A percentile compares a stretch with the other conserved stretches of the same genome.
Evolutionary conservation across 2,113 vertebrate genomes (phyloP).

Genomic region (Semicossyphus pulcher): DNA sequence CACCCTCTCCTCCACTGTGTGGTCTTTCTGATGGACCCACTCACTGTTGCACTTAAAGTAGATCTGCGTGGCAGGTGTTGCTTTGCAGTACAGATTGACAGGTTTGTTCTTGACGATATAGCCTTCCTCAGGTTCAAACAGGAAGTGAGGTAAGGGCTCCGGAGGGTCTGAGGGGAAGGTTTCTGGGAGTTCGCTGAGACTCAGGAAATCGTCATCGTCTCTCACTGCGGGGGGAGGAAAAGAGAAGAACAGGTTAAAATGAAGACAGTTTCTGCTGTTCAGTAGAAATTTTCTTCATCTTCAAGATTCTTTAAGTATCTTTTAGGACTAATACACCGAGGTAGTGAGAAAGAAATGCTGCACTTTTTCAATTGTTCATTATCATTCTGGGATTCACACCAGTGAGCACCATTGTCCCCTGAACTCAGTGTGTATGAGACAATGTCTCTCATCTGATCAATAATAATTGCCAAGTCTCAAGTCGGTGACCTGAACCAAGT

Average conservation of each 20-base stretch:
- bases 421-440: constrained; percentile 10
- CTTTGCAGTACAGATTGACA: constrained; percentile 95
- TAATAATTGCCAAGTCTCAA: constrained; percentile 33
- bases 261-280: not conserved
- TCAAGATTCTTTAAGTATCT: too few species aligned
- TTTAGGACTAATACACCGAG: not conserved
- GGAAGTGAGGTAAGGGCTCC: constrained; percentile 95
- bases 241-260: not conserved
- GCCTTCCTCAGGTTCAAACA: constrained; percentile 94
- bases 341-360: constrained; percentile 1
- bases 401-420: constrained; percentile 8
- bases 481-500: constrained; percentile 13
- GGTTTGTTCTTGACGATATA: constrained; percentile 97
- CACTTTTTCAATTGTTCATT: constrained; percentile 18
- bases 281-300: not conserved
- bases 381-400: constrained; percentile 30
- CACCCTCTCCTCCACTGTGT: constrained; percentile 92
- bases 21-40: constrained; percentile 98
- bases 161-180: constrained; percentile 96
- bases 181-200: constrained; percentile 95
- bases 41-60: constrained; percentile 99
- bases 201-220: constrained; percentile 93
- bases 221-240: constrained; percentile 67
- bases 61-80: constrained; percentile 95
- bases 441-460: constrained; percentile 31